Base-by-base conservation (phyloP, 2,797 vertebrate species). In the Emys orbicularis region DNA sequence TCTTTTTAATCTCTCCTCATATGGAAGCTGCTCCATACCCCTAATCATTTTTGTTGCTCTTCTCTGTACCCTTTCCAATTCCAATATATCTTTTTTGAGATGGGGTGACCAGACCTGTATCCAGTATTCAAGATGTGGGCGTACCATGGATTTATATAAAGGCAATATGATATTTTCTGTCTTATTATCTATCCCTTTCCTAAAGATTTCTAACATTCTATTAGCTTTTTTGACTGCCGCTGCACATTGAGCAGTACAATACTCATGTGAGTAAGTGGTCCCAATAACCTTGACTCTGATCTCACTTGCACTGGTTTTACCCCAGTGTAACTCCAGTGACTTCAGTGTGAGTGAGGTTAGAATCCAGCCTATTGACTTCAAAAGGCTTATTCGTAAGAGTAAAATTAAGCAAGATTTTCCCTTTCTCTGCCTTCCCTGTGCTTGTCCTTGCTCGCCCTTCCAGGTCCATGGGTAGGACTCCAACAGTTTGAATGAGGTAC, bases 391-490 rank as follows among this genome's bases (percentile, higher is more conserved):
- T 27, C 50, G 4, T 72, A 83, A 13, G 4, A 25, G 12, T 25
- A 68, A 87, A 90, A 15, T 0, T 54, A 1, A 87, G 2, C 0
- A 0, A 56, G 68, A 37, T 54, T 8, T 29, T 6, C 2, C 41
- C 15, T 50, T 16, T 37, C n/a, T 41, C 25, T 11, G 3, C 8
- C 47, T 92, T 57, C 41, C 79, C 31, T 82, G 5, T 29, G 4
- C 37, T 85, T 0, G 0, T 65, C 83, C 83, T 68, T 81, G 91
- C 76, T 61, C 0, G 1, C 50, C 34, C 81, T 85, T 95, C 86
- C 83, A 61, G 86, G 29, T 31, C 27, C 2, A 82, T 2, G 8
- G 82, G 54, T 21, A 29, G 0, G 0, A 37, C 0, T 50, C 0
- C 16, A 52, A 87, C 34, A 89, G 86, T 37, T 29, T 5, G 0